phyloP scores from a whole-genome alignment of 2,888 invertebrate genomes.

The Metacarcinus magister region DNA sequence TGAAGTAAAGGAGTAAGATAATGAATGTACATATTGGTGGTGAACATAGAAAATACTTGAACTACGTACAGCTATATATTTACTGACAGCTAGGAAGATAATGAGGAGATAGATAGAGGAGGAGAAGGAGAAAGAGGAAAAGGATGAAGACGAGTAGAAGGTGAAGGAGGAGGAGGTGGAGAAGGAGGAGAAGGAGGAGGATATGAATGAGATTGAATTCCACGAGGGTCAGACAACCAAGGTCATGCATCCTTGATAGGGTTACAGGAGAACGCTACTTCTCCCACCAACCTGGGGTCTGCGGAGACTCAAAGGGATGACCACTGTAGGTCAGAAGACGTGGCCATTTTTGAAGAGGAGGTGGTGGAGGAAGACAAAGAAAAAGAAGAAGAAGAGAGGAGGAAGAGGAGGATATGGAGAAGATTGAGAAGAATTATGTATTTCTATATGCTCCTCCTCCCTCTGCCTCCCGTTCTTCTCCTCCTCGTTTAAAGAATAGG shows the following conservation, averaged over 20 bases:
- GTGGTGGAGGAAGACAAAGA: not conserved
- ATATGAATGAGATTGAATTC: not conserved
- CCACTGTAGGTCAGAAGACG: not conserved
- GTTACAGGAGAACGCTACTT: not conserved
- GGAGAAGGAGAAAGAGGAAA: not conserved
- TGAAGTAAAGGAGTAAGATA: not conserved
- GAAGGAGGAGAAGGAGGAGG: not conserved
- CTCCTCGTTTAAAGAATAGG: not conserved
- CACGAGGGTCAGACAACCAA: not conserved
- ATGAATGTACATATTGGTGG: not conserved
- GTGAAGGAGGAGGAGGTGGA: not conserved
- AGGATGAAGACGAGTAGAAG: not conserved
- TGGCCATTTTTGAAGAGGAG: not conserved
- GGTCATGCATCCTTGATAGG: not conserved
- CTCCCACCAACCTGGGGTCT: not conserved
- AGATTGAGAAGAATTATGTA: not conserved
- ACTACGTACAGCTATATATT: too few relatives aligned
- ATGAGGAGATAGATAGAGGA: not conserved
- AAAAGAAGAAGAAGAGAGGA: not conserved
- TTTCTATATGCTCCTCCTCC: not conserved
- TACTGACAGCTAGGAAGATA: too few relatives aligned
- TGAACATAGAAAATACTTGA: not conserved
- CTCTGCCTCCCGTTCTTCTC: not conserved
- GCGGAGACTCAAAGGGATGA: not conserved
- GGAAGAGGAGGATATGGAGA: not conserved